Evolutionary conservation across 2,888 invertebrate genomes (phyloP).

Genomic region (Sisyra terminalis): DNA sequence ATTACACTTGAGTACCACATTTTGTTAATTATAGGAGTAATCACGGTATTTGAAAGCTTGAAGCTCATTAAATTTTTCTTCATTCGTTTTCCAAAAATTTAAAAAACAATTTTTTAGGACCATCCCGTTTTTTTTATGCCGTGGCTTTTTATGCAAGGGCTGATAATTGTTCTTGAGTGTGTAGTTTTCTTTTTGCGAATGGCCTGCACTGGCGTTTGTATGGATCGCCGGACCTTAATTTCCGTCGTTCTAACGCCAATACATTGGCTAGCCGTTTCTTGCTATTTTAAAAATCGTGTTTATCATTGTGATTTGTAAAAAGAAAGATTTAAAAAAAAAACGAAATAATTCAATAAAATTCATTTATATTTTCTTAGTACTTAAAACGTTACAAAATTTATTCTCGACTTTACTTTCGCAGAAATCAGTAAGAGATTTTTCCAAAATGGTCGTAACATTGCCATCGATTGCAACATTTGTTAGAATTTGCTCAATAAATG

Average conservation of each 20-base stretch:
- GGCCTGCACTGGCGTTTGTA: neutral
- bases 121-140: slow-evolving; percentile 22
- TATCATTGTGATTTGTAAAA: slow-evolving; percentile 5
- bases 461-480: slow-evolving; percentile 14
- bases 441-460: slow-evolving; percentile 16
- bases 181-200: slow-evolving; percentile 1
- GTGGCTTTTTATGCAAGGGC: slow-evolving; percentile 20
- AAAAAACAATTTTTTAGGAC: slow-evolving; percentile 17
- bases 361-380: neutral
- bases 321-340: neutral
- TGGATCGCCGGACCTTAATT: slow-evolving; percentile 1
- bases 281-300: slow-evolving; percentile 2
- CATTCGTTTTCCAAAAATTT: neutral
- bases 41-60: slow-evolving; percentile 18
- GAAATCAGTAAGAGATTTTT: slow-evolving; percentile 21
- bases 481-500: slow-evolving; percentile 25
- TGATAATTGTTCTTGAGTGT: slow-evolving; percentile 21
- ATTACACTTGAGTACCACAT: slow-evolving; percentile 23
- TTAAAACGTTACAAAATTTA: neutral
- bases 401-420: slow-evolving; percentile 13
- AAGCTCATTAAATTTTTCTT: neutral
- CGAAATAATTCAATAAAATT: neutral
- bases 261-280: slow-evolving; percentile 4
- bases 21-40: slow-evolving; percentile 20
- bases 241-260: neutral